Evolutionary conservation across 2,113 vertebrate genomes (phyloP), one percentile per base, ranked within the genome.

Genomic region (Engraulis encrasicolus): DNA sequence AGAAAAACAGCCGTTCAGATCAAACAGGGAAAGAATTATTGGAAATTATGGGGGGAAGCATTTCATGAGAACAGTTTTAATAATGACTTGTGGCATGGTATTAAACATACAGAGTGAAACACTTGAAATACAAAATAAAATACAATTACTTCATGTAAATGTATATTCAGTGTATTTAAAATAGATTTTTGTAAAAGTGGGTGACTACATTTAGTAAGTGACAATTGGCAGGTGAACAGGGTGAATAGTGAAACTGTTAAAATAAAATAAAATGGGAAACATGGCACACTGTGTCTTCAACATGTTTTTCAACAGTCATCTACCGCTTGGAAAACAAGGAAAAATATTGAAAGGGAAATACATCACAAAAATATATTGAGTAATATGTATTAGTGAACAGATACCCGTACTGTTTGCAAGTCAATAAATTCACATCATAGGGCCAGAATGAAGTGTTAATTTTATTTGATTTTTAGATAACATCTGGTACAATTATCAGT

Each of bases 1-100:
- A 93, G 90, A 92, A 74, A 74, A 74, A 74, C 66, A 74, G 66
- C 31, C 66, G 31, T 66, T 66, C 11, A 66, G 58, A 23, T 66
- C 84, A 93, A 91, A 80, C 88, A 88, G 87, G 89, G 27, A 31
- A 66, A 14, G 27, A 66, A 40, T 84, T n/a, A 58, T 45, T 7
- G 40, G 90, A 78, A 86, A 79, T 87, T 81, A 71, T 80, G 86
- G 79, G 84, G 61, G 84, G 61, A 83, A 83, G 66, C 27, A 66
- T 31, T 66, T 74, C 54, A 58, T 74, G 27, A 74, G 27, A 74
- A 31, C 27, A 15, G 6, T 34, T 34, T 74, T 5, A 74, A 34
- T 2, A 92, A 2, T 23, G 19, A 58, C 6, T 66, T 74, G 5
- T 74, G 31, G 31, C 12, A 74, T 74, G 5, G 17, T 23, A 61